Conservation (phyloP, 2,888 invertebrate species). For the Caenorhabditis sulstoni region DNA sequence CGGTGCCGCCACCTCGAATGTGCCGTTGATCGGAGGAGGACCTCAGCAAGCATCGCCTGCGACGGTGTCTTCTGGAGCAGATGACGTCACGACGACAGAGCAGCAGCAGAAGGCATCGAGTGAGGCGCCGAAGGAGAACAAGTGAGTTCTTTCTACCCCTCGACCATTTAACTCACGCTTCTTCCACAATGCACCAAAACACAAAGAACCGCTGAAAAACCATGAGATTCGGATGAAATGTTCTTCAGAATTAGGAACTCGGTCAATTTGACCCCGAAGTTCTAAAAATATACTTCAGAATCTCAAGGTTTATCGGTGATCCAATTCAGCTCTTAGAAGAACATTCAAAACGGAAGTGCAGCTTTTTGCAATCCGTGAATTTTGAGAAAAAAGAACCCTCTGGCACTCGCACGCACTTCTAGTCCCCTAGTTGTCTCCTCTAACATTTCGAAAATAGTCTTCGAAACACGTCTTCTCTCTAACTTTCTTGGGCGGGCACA, state of each 20-base stretch:
- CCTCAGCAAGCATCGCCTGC: constrained; percentile 30
- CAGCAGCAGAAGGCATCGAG: constrained; percentile 52
- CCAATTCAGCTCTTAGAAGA: too few species aligned
- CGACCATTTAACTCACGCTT: neutral
- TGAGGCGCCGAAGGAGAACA: constrained; percentile 62
- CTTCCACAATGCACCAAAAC: too few species aligned
- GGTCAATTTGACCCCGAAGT: too few species aligned
- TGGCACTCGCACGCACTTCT: constrained; percentile 5
- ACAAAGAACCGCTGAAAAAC: too few species aligned
- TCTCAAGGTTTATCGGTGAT: too few species aligned
- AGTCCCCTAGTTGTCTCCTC: neutral
- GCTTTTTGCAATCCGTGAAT: neutral
- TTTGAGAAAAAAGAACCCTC: neutral
- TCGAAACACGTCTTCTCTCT: neutral
- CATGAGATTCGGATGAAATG: neutral
- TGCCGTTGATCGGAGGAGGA: constrained; percentile 46
- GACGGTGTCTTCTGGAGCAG: neutral
- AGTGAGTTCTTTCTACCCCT: constrained; percentile 48
- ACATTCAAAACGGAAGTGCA: neutral
- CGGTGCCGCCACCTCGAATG: constrained; percentile 46
- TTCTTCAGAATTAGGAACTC: too few species aligned
- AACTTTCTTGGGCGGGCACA: too few species aligned
- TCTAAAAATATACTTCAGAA: too few species aligned
- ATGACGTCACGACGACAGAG: constrained; percentile 7
- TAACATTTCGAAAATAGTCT: neutral